Evolutionary conservation across 2,888 invertebrate species (phyloP).

Genomic region (Chymomyza procnemis): DNA sequence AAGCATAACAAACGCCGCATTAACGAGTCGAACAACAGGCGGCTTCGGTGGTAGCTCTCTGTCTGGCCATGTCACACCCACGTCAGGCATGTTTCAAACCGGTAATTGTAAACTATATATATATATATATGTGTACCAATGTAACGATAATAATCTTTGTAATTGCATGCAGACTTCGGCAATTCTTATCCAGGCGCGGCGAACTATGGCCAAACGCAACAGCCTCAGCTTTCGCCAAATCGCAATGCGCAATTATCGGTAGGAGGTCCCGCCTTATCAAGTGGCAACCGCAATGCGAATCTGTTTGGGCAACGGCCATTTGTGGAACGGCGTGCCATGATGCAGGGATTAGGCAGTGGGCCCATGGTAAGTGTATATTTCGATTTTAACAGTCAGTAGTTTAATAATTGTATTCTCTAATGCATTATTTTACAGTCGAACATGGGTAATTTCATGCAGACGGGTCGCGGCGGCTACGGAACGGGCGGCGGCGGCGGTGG

Average conservation of each 20-base stretch:
- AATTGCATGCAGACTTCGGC: conserved; percentile 43
- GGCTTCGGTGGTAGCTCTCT: conserved; percentile 84
- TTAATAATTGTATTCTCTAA: background rate
- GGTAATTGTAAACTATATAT: conserved; percentile 57
- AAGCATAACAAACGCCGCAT: conserved; percentile 89
- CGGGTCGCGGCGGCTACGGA: conserved; percentile 80
- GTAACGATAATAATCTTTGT: background rate
- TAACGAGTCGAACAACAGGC: conserved; percentile 83
- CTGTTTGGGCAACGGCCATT: conserved; percentile 90
- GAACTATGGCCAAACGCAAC: conserved; percentile 80
- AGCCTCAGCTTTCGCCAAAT: conserved; percentile 81
- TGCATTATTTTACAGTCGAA: conserved; percentile 79
- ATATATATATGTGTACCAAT: background rate
- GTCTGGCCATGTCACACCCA: conserved; percentile 88
- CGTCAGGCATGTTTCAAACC: conserved; percentile 82
- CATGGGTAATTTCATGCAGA: conserved; percentile 83
- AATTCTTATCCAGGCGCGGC: conserved; percentile 75
- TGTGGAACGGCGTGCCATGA: conserved; percentile 85
- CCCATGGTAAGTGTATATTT: conserved; percentile 79
- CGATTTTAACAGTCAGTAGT: background rate
- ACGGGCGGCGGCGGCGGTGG: conserved; percentile 82
- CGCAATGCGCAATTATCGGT: conserved; percentile 80
- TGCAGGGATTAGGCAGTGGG: conserved; percentile 79
- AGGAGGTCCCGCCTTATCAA: conserved; percentile 82
- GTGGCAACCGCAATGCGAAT: conserved; percentile 80